Evolutionary conservation across 2,888 invertebrate species (phyloP).

Genomic region (Phymatocera aterrima): DNA sequence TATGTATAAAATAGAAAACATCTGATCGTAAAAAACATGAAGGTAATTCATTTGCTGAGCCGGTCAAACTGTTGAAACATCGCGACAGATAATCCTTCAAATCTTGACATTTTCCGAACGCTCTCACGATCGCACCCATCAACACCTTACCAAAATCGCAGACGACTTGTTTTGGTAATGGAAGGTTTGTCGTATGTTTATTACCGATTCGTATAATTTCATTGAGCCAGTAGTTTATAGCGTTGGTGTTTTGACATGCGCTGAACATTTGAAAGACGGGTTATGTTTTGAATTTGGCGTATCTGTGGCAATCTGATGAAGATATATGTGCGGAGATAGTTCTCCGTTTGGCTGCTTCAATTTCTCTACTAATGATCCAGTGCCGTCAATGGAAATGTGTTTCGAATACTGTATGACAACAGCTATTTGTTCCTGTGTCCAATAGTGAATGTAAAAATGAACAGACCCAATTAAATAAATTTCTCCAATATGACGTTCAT

Average conservation of each 20-base stretch:
- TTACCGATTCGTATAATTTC: slow-evolving; percentile 25
- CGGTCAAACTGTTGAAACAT: slow-evolving; percentile 3
- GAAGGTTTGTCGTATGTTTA: slow-evolving; percentile 16
- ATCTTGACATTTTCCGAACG: slow-evolving; percentile 41
- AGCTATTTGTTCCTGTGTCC: slow-evolving; percentile 51
- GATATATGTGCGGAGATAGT: slow-evolving; percentile 27
- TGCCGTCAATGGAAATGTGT: slow-evolving; percentile 47
- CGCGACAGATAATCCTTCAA: slow-evolving; percentile 29
- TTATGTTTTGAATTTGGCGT: slow-evolving; percentile 13
- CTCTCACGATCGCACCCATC: slow-evolving; percentile 29
- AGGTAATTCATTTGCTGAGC: slow-evolving; percentile 27
- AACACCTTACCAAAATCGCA: slow-evolving; percentile 32
- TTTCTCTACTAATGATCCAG: slow-evolving; percentile 47
- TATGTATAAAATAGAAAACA: slow-evolving; percentile 46
- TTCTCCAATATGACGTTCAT: slow-evolving; percentile 38
- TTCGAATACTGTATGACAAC: slow-evolving; percentile 41
- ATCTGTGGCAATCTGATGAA: slow-evolving; percentile 28
- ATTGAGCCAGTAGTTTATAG: slow-evolving; percentile 22
- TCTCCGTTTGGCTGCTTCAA: slow-evolving; percentile 25
- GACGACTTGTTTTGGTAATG: slow-evolving; percentile 18
- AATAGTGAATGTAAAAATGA: slow-evolving; percentile 50
- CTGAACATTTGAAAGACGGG: slow-evolving; percentile 36
- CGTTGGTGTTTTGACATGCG: slow-evolving; percentile 44
- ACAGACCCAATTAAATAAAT: slow-evolving; percentile 49
- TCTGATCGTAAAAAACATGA: slow-evolving; percentile 45